Percentiles rank a stretch among this genome's conserved stretches.
Conservation (phyloP, 2,113 vertebrate genomes). For the Glaucomys volans region DNA sequence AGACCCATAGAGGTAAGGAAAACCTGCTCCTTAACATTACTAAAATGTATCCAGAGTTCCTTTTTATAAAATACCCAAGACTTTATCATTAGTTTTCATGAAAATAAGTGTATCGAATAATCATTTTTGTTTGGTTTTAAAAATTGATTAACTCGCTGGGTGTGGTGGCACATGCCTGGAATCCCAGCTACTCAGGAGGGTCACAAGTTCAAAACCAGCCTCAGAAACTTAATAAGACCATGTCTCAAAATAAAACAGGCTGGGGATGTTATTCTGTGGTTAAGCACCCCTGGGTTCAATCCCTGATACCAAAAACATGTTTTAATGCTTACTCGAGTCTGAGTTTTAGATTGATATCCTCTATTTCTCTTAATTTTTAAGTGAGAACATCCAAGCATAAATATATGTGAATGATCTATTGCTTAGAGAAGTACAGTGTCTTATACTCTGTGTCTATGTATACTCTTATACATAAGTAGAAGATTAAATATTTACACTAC, state of each 20-base stretch:
- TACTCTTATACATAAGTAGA: conserved; percentile 12
- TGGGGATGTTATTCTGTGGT: not conserved
- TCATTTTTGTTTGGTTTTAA: conserved; percentile 8
- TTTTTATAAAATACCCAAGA: conserved; percentile 18
- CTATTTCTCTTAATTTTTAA: conserved; percentile 3
- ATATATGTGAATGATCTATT: not conserved
- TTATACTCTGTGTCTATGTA: not conserved
- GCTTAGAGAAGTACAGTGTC: not conserved
- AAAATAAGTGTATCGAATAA: not conserved
- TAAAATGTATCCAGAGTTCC: not conserved
- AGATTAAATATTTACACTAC: not conserved
- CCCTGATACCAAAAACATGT: too few relatives aligned
- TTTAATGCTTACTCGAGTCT: conserved; percentile 31
- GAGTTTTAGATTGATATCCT: conserved; percentile 1
- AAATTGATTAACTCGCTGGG: not conserved
- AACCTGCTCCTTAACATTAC: not conserved
- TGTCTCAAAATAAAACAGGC: not conserved
- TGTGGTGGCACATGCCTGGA: not conserved
- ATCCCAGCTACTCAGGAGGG: not conserved
- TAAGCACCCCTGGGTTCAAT: not conserved
- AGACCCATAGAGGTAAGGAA: conserved; percentile 95
- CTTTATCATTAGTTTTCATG: conserved; percentile 18
- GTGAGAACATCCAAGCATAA: not conserved
- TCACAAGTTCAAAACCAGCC: not conserved
- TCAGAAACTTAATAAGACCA: not conserved